phyloP scores from a whole-genome alignment of 2,888 invertebrate genomes.

The Platerodrilus igneus region DNA sequence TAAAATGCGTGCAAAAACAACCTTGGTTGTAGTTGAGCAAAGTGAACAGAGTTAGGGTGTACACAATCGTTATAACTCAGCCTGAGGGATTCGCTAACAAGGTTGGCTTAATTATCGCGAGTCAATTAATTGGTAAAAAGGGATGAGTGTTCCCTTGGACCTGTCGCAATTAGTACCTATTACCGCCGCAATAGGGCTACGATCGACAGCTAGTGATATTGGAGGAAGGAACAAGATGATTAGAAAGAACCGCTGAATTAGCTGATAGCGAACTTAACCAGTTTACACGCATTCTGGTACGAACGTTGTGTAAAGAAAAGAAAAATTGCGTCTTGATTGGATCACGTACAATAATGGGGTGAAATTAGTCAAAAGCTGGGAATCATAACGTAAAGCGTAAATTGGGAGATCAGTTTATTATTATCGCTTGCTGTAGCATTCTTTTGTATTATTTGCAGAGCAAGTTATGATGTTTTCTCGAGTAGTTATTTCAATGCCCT shows the following conservation, averaged over 20 bases:
- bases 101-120: slow-evolving; percentile 46
- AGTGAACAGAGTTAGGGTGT: slow-evolving; percentile 21
- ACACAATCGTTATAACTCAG: slow-evolving; percentile 37
- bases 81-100: slow-evolving; percentile 38
- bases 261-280: slow-evolving; percentile 18
- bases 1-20: slow-evolving; percentile 18
- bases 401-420: no score
- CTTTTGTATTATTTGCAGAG: no score
- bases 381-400: no score
- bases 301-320: slow-evolving; percentile 11
- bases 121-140: slow-evolving; percentile 47
- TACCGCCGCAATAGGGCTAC: slow-evolving; percentile 34
- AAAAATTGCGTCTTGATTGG: slow-evolving; percentile 14
- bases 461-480: no score
- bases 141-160: slow-evolving; percentile 36
- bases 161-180: slow-evolving; percentile 42
- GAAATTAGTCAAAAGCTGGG: no score
- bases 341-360: slow-evolving; percentile 10
- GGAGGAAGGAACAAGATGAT: slow-evolving; percentile 22
- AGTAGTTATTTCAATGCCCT: no score
- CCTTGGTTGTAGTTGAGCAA: slow-evolving; percentile 17
- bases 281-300: slow-evolving; percentile 15
- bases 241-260: slow-evolving; percentile 22
- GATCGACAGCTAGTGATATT: slow-evolving; percentile 31
- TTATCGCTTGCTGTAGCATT: no score